Evolutionary conservation across 2,113 vertebrate species (phyloP).

Genomic region (Trematomus loennbergii): DNA sequence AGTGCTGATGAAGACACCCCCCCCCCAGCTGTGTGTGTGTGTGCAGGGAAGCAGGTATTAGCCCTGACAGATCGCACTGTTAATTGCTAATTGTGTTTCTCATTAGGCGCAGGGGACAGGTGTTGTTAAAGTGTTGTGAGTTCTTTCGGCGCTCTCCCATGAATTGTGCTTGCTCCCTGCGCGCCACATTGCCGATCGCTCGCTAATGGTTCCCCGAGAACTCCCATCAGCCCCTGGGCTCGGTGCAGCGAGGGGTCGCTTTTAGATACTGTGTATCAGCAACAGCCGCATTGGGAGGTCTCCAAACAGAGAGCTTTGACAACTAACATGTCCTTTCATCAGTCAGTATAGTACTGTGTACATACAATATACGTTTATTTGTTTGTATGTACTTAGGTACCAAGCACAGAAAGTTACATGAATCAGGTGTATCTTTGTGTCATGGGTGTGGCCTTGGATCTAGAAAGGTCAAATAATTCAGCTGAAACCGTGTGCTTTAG

Average conservation of each 20-base stretch:
- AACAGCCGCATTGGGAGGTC: slow-evolving; percentile 71
- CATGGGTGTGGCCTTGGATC: neutral
- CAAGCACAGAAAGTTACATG: neutral
- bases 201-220: slow-evolving; percentile 86
- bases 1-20: slow-evolving; percentile 69
- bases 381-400: neutral
- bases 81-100: slow-evolving; percentile 90
- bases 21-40: slow-evolving; percentile 25
- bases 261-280: slow-evolving; percentile 86
- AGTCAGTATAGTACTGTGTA: neutral
- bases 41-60: slow-evolving; percentile 80
- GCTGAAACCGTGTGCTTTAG: neutral
- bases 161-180: slow-evolving; percentile 78
- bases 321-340: slow-evolving; percentile 29
- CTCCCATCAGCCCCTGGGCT: slow-evolving; percentile 85
- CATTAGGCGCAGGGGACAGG: slow-evolving; percentile 88
- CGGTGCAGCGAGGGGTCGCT: slow-evolving; percentile 73
- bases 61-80: slow-evolving; percentile 86
- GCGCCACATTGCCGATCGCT: slow-evolving; percentile 73
- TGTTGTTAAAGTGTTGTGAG: slow-evolving; percentile 87
- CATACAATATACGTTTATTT: neutral
- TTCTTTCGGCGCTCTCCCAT: slow-evolving; percentile 77
- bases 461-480: neutral
- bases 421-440: neutral
- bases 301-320: slow-evolving; percentile 60